Conservation (phyloP, 2,888 invertebrate species). For the Ectemnius continuus region DNA sequence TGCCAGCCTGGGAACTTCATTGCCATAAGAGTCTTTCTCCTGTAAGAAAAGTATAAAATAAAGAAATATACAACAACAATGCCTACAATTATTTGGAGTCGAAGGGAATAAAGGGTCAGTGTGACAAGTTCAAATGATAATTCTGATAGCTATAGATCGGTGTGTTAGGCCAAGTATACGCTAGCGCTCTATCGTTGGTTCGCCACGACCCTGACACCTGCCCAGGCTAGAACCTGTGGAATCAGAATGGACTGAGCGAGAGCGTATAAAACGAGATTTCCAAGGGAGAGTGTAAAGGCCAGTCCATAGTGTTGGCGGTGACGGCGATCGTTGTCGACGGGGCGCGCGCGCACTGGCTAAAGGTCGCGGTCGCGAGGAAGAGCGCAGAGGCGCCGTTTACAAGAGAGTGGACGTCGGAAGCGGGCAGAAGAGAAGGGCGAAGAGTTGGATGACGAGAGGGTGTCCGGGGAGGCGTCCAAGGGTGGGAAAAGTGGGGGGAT, state of each 20-base stretch:
- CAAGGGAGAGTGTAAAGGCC: constrained; percentile 32
- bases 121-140: not conserved
- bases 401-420: not conserved
- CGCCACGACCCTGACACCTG: constrained; percentile 1
- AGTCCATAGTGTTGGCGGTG: constrained; percentile 35
- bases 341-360: constrained; percentile 41
- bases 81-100: no score
- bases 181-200: not conserved
- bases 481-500: not conserved
- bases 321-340: constrained; percentile 16
- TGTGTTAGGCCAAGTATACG: not conserved
- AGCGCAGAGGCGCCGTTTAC: constrained; percentile 38
- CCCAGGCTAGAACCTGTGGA: not conserved
- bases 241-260: constrained; percentile 22
- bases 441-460: not conserved
- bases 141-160: not conserved
- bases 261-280: constrained; percentile 19
- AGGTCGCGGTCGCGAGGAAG: constrained; percentile 41
- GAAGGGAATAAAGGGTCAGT: no score
- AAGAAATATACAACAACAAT: not conserved
- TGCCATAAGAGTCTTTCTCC: constrained; percentile 98
- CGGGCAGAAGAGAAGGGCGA: not conserved
- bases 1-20: constrained; percentile 95
- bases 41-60: constrained; percentile 75
- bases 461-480: not conserved